Evolutionary conservation across 2,888 invertebrate species (phyloP).

Genomic region (Stramonita haemastoma): DNA sequence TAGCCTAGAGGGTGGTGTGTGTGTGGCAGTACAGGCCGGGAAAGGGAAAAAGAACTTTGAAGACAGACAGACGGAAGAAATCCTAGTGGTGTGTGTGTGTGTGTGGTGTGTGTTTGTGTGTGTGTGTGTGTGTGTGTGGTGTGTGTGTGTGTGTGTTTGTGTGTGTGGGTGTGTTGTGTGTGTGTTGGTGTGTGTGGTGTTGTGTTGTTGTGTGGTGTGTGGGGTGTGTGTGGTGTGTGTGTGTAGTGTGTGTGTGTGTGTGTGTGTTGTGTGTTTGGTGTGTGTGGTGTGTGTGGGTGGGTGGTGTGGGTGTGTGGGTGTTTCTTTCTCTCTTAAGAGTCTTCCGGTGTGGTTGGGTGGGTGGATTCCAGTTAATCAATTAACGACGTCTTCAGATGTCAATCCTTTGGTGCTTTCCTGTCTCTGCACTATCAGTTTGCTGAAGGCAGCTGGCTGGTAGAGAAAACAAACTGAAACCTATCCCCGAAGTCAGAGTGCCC

Average conservation of each 20-base stretch:
- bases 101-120: neutral
- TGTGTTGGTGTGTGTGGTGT: neutral
- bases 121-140: no score
- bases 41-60: neutral
- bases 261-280: neutral
- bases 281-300: neutral
- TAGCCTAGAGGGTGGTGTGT: neutral
- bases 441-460: no score
- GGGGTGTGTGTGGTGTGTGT: no score
- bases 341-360: neutral
- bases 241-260: neutral
- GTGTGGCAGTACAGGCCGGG: neutral
- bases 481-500: no score
- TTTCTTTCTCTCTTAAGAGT: no score
- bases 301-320: no score
- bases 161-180: neutral
- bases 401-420: no score
- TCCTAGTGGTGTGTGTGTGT: no score
- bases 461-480: no score
- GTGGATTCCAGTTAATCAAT: no score
- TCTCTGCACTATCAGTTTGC: no score
- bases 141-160: neutral
- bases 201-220: neutral
- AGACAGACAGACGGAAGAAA: slow-evolving; percentile 22
- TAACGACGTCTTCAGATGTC: no score